Percentiles rank a stretch among this genome's conserved stretches.
phyloP scores from a whole-genome alignment of 2,113 vertebrate genomes.

The Platysternon megacephalum region DNA sequence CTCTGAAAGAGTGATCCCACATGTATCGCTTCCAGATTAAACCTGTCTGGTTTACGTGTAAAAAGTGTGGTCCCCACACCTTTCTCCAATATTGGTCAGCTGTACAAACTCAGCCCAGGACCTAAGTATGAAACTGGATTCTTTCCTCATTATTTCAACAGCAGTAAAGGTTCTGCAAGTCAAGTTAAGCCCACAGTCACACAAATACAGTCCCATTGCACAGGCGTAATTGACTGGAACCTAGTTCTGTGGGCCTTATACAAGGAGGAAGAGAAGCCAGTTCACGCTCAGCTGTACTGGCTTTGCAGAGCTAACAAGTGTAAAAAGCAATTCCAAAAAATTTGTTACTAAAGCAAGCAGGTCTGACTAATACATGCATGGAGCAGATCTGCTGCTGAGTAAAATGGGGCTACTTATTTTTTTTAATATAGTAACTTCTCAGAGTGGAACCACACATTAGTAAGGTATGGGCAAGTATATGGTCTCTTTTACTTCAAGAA shows the following conservation, averaged over 20 bases:
- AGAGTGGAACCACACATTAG: not conserved
- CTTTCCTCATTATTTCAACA: not conserved
- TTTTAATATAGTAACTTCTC: not conserved
- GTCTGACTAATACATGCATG: not conserved
- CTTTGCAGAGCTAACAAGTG: not conserved
- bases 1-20: not conserved
- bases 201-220: not conserved
- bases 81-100: not conserved
- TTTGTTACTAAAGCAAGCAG: not conserved
- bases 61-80: not conserved
- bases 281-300: not conserved
- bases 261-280: not conserved
- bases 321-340: not conserved
- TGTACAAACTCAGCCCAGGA: not conserved
- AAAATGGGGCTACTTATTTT: not conserved
- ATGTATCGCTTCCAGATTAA: not conserved
- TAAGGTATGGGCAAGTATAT: not conserved
- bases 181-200: not conserved
- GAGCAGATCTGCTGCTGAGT: not conserved
- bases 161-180: not conserved
- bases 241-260: not conserved
- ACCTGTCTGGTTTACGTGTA: not conserved
- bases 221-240: not conserved
- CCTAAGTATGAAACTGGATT: not conserved
- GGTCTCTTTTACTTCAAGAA: not conserved